phyloP scores from a whole-genome alignment of 2,888 invertebrate species.

The Scaptomyza caliginosa region DNA sequence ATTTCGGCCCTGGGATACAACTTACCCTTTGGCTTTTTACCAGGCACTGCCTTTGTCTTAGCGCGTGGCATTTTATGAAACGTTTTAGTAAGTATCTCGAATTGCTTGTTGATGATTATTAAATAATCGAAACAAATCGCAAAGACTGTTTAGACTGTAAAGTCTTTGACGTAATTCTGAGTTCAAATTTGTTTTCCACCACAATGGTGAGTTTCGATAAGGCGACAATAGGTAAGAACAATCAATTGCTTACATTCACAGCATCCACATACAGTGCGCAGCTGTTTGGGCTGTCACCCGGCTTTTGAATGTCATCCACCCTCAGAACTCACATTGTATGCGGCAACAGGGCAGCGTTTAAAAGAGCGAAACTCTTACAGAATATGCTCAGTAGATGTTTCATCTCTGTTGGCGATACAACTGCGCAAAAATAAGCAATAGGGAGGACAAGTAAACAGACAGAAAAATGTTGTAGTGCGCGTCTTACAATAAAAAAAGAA shows the following conservation, averaged over 20 bases:
- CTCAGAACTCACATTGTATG: background rate
- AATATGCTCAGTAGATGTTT: conserved; percentile 60
- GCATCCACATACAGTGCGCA: conserved; percentile 54
- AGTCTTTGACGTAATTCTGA: background rate
- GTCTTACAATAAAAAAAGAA: conserved; percentile 13
- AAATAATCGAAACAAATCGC: conserved; percentile 1
- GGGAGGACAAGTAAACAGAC: conserved; percentile 4
- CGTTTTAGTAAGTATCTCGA: background rate
- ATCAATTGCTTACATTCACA: conserved; percentile 6
- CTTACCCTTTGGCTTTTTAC: conserved; percentile 55
- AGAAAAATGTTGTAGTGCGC: conserved; percentile 37
- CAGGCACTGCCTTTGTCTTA: conserved; percentile 58
- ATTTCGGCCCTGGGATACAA: conserved; percentile 62
- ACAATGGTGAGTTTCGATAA: background rate
- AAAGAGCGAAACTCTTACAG: conserved; percentile 44
- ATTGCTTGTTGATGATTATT: background rate
- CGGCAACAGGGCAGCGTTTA: conserved; percentile 69
- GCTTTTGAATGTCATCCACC: conserved; percentile 63
- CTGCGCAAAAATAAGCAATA: background rate
- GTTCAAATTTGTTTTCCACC: background rate
- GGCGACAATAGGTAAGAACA: background rate
- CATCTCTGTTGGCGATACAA: conserved; percentile 39
- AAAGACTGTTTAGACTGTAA: background rate
- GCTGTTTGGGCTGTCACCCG: conserved; percentile 66
- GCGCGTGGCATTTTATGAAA: conserved; percentile 69